Percentiles rank a stretch among this genome's conserved stretches.
Conservation (phyloP, 2,888 invertebrate species). For the Meghimatium bilineatum region DNA sequence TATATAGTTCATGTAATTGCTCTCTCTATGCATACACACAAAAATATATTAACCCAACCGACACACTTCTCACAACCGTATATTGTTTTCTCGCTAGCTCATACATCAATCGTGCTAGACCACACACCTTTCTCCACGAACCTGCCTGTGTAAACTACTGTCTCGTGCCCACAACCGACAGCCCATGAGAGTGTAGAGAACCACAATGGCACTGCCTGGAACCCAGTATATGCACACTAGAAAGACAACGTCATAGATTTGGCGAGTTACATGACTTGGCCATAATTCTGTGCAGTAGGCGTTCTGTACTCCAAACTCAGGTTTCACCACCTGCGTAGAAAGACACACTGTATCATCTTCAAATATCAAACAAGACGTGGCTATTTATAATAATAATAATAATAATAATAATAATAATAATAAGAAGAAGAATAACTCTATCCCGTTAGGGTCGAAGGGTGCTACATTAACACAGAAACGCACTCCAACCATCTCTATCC, state of each 20-base stretch:
- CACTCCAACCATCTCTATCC: too few relatives aligned
- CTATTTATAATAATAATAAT: too few relatives aligned
- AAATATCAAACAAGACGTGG: too few relatives aligned
- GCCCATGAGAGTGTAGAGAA: conserved; percentile 73
- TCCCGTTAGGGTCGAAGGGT: too few relatives aligned
- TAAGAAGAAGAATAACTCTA: too few relatives aligned
- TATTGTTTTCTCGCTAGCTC: background rate
- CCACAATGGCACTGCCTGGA: conserved; percentile 81
- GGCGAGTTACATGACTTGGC: conserved; percentile 76
- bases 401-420: too few relatives aligned
- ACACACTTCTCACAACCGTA: background rate
- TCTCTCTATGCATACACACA: too few relatives aligned
- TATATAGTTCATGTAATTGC: too few relatives aligned
- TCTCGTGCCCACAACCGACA: conserved; percentile 78
- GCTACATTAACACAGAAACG: too few relatives aligned
- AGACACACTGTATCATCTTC: too few relatives aligned
- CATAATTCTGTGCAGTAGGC: conserved; percentile 58
- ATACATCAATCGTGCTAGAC: background rate
- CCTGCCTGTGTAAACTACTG: conserved; percentile 56
- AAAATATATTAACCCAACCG: background rate
- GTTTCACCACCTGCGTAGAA: conserved; percentile 39
- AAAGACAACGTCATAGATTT: conserved; percentile 83
- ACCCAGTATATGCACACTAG: conserved; percentile 86
- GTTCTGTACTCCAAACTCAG: conserved; percentile 36
- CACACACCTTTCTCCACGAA: conserved; percentile 19